phyloP scores from a whole-genome alignment of 2,113 vertebrate species.

The Vulpes vulpes region DNA sequence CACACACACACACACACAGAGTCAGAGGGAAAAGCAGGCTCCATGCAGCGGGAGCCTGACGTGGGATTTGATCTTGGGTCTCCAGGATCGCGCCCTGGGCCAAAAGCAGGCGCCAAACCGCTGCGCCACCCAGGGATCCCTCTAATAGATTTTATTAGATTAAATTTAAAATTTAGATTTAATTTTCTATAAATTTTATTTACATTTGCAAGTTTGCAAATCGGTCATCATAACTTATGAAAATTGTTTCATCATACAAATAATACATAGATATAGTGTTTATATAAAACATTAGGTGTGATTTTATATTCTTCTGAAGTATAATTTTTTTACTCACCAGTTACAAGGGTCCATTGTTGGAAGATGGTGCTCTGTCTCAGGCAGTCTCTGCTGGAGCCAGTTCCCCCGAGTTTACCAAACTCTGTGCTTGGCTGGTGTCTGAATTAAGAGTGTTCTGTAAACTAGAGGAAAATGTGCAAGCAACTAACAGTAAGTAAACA shows the following conservation, averaged over 20 bases:
- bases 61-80: no score
- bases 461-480: conserved; percentile 97
- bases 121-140: no score
- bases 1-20: no score
- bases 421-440: conserved; percentile 96
- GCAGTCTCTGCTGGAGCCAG: conserved; percentile 92
- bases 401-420: conserved; percentile 97
- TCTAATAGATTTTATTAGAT: neutral
- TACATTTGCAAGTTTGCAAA: conserved; percentile 36
- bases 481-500: conserved; percentile 96
- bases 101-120: no score
- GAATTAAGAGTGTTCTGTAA: conserved; percentile 95
- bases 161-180: neutral
- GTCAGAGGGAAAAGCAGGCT: no score
- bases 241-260: conserved; percentile 49
- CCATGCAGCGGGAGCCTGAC: no score
- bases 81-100: no score
- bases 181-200: neutral
- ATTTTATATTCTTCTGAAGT: conserved; percentile 67
- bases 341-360: conserved; percentile 97
- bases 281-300: neutral
- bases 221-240: neutral
- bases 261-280: neutral
- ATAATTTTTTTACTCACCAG: conserved; percentile 86
- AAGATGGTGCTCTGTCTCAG: conserved; percentile 93